A percentile compares a stretch with the other conserved stretches of the same genome.
phyloP scores from a whole-genome alignment of 2,888 invertebrate species.

The Pinctada fucata region DNA sequence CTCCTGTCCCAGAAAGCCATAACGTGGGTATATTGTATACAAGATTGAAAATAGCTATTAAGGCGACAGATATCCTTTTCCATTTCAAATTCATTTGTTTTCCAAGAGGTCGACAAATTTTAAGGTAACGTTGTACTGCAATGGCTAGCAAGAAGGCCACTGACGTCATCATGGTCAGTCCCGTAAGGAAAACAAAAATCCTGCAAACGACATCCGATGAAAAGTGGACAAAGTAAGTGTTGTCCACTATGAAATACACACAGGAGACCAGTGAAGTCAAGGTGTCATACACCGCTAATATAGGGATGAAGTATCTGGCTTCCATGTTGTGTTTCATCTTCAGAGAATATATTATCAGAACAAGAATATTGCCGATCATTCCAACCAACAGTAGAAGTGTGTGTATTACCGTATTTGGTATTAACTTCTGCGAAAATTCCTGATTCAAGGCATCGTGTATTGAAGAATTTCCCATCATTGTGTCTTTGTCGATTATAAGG shows the following conservation, averaged over 20 bases:
- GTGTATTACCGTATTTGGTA: not conserved
- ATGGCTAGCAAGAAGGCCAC: slow-evolving; percentile 11
- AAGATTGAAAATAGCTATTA: not conserved
- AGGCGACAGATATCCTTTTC: not conserved
- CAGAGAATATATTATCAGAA: not conserved
- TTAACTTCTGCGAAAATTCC: not conserved
- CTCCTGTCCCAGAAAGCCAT: not conserved
- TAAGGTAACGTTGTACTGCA: slow-evolving; percentile 7
- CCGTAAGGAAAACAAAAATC: not conserved
- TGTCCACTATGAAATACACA: not conserved
- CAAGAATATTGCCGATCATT: not conserved
- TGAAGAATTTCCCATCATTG: too few species aligned
- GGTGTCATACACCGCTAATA: not conserved
- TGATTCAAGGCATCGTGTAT: not conserved
- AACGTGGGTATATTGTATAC: slow-evolving; percentile 6
- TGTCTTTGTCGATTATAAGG: too few species aligned
- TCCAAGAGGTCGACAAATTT: slow-evolving; percentile 21
- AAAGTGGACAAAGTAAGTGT: not conserved
- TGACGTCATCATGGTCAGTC: not conserved
- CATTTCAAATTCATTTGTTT: slow-evolving; percentile 8
- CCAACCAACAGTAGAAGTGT: not conserved
- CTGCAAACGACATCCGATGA: not conserved
- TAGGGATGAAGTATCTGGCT: not conserved
- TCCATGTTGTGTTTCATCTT: not conserved
- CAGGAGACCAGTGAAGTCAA: not conserved